Percentiles rank a stretch among this genome's conserved stretches.
Conservation (phyloP, 2,888 invertebrate genomes). For the Actias luna region DNA sequence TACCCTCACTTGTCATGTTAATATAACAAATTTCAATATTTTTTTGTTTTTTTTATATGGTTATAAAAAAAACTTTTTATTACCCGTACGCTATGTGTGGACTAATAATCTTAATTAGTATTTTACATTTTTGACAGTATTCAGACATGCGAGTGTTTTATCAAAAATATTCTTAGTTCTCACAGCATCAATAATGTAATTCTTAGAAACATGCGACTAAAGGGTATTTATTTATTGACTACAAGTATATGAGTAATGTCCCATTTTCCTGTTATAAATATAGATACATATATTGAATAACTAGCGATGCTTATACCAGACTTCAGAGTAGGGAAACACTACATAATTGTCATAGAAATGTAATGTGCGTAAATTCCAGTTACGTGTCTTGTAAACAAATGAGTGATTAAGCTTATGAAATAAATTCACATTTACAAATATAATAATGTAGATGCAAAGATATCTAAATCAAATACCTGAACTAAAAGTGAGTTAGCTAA, state of each 20-base stretch:
- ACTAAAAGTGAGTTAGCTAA: too few relatives aligned
- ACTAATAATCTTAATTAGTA: too few relatives aligned
- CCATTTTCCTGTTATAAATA: constrained; percentile 2
- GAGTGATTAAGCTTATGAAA: not conserved
- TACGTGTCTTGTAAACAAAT: not conserved
- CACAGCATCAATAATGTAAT: not conserved
- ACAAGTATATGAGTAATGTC: not conserved
- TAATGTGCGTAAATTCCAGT: not conserved
- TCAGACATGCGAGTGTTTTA: too few relatives aligned
- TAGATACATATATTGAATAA: not conserved
- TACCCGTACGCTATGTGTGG: too few relatives aligned
- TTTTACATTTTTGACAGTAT: too few relatives aligned
- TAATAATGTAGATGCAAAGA: too few relatives aligned
- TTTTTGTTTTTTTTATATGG: too few relatives aligned
- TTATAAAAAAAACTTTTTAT: too few relatives aligned
- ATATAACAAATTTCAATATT: too few relatives aligned
- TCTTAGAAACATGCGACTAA: not conserved
- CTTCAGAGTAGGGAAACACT: not conserved
- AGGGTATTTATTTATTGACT: not conserved
- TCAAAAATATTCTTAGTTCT: not conserved
- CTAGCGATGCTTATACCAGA: not conserved
- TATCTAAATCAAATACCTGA: too few relatives aligned
- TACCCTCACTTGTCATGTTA: too few relatives aligned
- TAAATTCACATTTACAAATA: not conserved
- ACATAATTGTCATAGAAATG: constrained; percentile 1